Base-by-base conservation (phyloP, 2,113 vertebrate species). In the Peucedramus taeniatus region DNA sequence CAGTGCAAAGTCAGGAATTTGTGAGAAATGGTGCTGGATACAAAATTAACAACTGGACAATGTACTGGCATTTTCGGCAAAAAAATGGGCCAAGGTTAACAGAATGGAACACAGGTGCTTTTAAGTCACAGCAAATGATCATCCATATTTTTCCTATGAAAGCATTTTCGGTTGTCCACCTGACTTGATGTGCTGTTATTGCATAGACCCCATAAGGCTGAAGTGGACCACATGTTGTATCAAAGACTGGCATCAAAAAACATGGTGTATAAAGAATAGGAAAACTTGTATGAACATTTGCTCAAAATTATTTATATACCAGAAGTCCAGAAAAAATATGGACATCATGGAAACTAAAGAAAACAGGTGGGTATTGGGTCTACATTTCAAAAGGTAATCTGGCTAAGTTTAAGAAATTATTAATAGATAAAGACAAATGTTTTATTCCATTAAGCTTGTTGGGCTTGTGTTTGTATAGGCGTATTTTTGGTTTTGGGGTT, bases 211-310 rank as follows among this genome's bases (percentile, higher is more conserved):
- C 33, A 15, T 35, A 26, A 56, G 20, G 8, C 11, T 77, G 20
- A 47, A 66, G 23, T 16, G 24, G 27, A 45, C 0, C 1, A 37
- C n/a, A 24, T 1, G 6, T 20, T 53, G 2, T 51, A 37, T 50
- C 15, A 60, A 70, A 80, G 45, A 35, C 1, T 35, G 13, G 3
- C 19, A 54, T 6, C 12, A 75, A 56, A 78, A 74, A 22, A 19
- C 1, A 13, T 20, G 2, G 11, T 39, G 3, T 42, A 17, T 15
- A 21, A 57, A 85, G 13, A 3, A 1, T 5, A 59, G 2, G 4
- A 82, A 78, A 74, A 60, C 6, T 2, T 64, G 9, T 45, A 45
- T 10, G 47, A 76, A 27, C 0, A 20, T 24, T 68, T 59, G 47
- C 64, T 15, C 3, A 22, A 69, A 50, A 35, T 40, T 45, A 45